These are phyloP conservation scores for Otis tarda DNA, from an alignment of 2,113 vertebrate species.

Conservation along the genomic window DNA sequence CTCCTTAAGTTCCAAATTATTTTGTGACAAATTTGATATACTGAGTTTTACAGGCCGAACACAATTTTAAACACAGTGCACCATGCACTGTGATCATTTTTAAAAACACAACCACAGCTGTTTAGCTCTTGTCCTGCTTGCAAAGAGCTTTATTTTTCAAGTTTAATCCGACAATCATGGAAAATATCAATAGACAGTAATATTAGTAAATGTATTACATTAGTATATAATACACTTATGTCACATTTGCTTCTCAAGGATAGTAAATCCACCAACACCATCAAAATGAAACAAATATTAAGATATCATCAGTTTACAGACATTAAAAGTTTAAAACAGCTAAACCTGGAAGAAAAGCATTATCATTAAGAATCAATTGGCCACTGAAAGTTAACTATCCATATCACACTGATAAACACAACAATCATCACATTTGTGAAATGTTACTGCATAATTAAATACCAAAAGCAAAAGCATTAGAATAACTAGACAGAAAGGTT, in stretches of 20 bases:
- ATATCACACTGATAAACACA: not conserved
- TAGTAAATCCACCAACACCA: slow-evolving; percentile 71
- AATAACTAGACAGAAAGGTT: not conserved
- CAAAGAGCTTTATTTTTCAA: slow-evolving; percentile 23
- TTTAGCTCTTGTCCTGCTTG: slow-evolving; percentile 2
- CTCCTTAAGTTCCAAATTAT: slow-evolving; percentile 20
- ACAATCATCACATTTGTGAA: not conserved
- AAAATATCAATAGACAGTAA: slow-evolving; percentile 37
- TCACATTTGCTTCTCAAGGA: slow-evolving; percentile 54
- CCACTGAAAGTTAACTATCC: not conserved
- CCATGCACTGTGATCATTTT: slow-evolving; percentile 20
- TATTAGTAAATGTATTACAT: not conserved
- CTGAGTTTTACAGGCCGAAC: slow-evolving; percentile 22
- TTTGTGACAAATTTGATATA: slow-evolving; percentile 58
- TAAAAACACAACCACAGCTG: slow-evolving; percentile 50
- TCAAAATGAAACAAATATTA: slow-evolving; percentile 67
- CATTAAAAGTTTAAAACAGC: not conserved
- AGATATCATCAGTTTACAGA: slow-evolving; percentile 26
- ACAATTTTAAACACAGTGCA: not conserved
- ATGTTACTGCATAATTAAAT: not conserved
- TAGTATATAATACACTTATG: slow-evolving; percentile 39
- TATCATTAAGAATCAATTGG: not conserved
- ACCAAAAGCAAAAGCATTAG: not conserved
- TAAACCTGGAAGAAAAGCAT: not conserved
- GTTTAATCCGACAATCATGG: slow-evolving; percentile 15